Evolutionary conservation across 2,888 invertebrate genomes (phyloP), one percentile per base, ranked within the genome.

Genomic region (Drosophila ezoana): DNA sequence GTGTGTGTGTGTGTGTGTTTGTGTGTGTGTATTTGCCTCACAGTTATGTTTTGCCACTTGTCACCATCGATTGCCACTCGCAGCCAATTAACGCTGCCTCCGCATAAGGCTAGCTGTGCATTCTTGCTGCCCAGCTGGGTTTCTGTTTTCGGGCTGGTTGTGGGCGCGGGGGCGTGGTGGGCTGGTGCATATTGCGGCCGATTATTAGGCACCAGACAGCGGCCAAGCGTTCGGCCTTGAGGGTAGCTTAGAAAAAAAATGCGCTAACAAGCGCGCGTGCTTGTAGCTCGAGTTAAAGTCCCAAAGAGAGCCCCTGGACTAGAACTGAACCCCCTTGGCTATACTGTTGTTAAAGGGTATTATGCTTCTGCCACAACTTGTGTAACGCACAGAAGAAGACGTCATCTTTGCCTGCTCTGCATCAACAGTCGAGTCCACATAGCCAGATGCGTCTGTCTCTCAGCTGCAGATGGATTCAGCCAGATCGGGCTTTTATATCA

Each of bases 1-100:
- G 35, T 41, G 35, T 14, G 13, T 28, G 16, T n/a, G 28, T 10
- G 13, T 18, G 28, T 13, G 48, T 45, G 32, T 45, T 47, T 72
- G 54, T 41, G 37, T 67, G 53, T 45, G 11, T 64, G 35, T 41
- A 14, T 51, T 14, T 52, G 40, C 48, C 57, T 74, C 62, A 18
- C 60, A 56, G 57, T 66, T 64, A 51, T 60, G 57, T 44, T 59
- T 60, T 32, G 32, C 38, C 28, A 38, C 49, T 59, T 68, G 63
- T 57, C 54, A 59, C 57, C 76, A 82, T 79, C 88, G 88, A 88
- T 88, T 79, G 62, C 60, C 61, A 43, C 45, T 66, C 45, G 62
- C 64, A 64, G 74, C 82, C 60, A 85, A 88, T 88, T 88, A 88
- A 71, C 88, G 60, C 60, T 72, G 72, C 47, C 83, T 69, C 70